Base-by-base conservation (phyloP, 2,113 vertebrate species). In the Coracopsis vasa region DNA sequence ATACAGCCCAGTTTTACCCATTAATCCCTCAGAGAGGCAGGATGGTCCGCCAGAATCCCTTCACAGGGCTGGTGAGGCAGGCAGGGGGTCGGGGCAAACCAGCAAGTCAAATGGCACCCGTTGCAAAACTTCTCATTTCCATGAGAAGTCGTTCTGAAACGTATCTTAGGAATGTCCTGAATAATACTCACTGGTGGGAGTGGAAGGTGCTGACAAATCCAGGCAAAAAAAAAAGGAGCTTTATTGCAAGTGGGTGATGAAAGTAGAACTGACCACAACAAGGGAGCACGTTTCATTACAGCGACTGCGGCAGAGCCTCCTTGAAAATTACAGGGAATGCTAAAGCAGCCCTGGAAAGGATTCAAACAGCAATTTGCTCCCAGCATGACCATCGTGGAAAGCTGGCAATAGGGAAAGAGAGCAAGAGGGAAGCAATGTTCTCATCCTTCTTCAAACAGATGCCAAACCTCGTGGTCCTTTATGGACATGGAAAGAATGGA, bases 181-280 rank as follows among this genome's bases (percentile, higher is more conserved):
- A 50, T 13, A 50, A 18, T 6, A 2, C 42, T 54, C 45, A 15
- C 72, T 83, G 54, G 51, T 86, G 66, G 77, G 72, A 94, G 50
- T 69, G 72, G 54, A 93, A 92, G 61, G 47, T 69, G 75, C 88
- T 92, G 84, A 91, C 69, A 71, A 84, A 90, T 65, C 33, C 0
- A 0, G 41, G n/a, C 6, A 33, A 45, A 71, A 7, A 17, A n/a
- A 42, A 51, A 66, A 1, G 10, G 10, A 79, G 27, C 60, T 67
- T 83, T 78, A 78, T 56, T 92, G 61, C 82, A 75, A 84, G 48
- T n/a, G 69, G 51, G 53, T 88, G 95, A 88, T 93, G 88, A 92
- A 95, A 77, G 90, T 75, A 70, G 61, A 56, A 39, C 67, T 90
- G 96, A 84, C 88, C 95, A 88, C 92, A 93, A 51, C 71, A 92